These are phyloP conservation scores for Raja brachyura DNA, from an alignment of 2,113 vertebrate species.

Conservation along the genomic window DNA sequence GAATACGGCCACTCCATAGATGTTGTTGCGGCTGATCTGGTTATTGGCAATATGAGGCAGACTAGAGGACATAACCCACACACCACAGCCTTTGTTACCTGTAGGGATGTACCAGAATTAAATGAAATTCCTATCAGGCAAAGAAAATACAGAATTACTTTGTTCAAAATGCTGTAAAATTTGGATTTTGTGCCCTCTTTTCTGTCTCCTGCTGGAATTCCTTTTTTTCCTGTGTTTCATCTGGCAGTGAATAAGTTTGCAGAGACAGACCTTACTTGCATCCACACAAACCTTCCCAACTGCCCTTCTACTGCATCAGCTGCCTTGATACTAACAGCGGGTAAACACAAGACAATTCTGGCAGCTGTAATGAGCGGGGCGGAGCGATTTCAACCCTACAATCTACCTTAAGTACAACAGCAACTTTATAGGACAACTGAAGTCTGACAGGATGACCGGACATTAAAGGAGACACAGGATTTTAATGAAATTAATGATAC, in stretches of 20 bases:
- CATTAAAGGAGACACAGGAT: neutral
- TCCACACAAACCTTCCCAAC: neutral
- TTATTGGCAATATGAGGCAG: constrained; percentile 75
- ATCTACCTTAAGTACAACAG: neutral
- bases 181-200: neutral
- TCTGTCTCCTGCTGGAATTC: neutral
- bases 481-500: neutral
- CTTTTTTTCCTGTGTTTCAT: neutral
- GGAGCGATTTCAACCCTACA: neutral
- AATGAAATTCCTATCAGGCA: constrained; percentile 8
- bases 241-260: neutral
- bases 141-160: neutral
- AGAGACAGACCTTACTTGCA: neutral
- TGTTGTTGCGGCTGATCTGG: constrained; percentile 74
- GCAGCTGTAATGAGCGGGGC: neutral
- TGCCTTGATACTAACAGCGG: neutral
- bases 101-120: constrained; percentile 28
- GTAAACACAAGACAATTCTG: neutral
- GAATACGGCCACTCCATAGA: constrained; percentile 78
- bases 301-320: neutral
- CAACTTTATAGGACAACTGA: neutral
- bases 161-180: neutral
- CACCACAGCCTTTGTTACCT: constrained; percentile 82
- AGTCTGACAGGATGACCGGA: neutral
- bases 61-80: constrained; percentile 85